Evolutionary conservation across 1,140 invertebrate species (phyloP).

Genomic region (Zaprionus lachaisei): DNA sequence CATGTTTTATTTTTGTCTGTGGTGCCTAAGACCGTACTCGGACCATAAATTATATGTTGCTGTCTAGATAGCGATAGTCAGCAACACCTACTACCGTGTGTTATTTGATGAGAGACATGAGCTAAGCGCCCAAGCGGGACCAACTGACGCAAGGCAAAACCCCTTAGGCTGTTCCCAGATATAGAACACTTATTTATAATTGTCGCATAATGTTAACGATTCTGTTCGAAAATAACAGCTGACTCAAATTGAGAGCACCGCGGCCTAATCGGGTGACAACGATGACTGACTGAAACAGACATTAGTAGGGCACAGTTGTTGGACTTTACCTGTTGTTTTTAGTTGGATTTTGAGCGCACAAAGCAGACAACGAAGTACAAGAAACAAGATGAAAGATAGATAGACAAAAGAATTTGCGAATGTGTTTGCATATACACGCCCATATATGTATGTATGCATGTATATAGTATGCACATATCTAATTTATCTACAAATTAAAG

Average conservation of each 20-base stretch:
- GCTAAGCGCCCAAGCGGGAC: constrained; percentile 28
- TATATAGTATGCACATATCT: neutral
- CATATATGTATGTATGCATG: neutral
- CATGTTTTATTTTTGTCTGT: neutral
- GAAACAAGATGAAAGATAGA: neutral
- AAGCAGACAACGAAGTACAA: constrained; percentile 22
- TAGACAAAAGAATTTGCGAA: constrained; percentile 1
- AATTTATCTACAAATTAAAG: neutral
- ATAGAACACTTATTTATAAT: constrained; percentile 65
- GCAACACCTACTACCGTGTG: constrained; percentile 9
- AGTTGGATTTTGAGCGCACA: constrained; percentile 64
- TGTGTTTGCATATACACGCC: neutral
- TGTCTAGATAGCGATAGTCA: constrained; percentile 19
- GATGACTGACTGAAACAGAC: constrained; percentile 14
- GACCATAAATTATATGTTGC: constrained; percentile 24
- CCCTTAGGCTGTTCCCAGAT: constrained; percentile 15
- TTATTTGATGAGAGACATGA: constrained; percentile 20
- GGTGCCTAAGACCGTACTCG: neutral
- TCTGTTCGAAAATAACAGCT: constrained; percentile 60
- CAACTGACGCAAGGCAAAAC: constrained; percentile 29
- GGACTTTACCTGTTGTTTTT: constrained; percentile 49
- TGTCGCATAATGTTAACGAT: constrained; percentile 53
- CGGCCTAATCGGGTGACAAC: constrained; percentile 1
- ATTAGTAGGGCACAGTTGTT: constrained; percentile 51
- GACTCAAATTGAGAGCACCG: constrained; percentile 65